Evolutionary conservation across 2,113 vertebrate species (phyloP).

Genomic region (Psophia crepitans): DNA sequence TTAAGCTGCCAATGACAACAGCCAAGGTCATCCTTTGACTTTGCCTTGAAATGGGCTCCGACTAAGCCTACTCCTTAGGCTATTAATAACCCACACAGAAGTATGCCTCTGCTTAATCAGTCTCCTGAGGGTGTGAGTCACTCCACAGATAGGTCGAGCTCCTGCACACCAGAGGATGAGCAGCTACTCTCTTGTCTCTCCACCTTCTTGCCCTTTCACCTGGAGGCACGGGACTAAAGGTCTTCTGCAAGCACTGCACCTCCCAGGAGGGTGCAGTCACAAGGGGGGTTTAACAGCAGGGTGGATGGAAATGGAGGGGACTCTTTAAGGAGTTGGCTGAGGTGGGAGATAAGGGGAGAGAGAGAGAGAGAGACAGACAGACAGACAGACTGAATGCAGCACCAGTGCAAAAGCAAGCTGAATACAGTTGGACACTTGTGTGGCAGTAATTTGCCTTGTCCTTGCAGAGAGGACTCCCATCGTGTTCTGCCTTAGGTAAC

Average conservation of each 20-base stretch:
- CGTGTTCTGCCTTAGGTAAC: not conserved
- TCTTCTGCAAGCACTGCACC: not conserved
- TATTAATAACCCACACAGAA: not conserved
- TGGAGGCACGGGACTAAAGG: rapidly evolving
- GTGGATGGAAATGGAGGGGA: not conserved
- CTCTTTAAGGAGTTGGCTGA: not conserved
- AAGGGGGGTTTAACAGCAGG: rapidly evolving
- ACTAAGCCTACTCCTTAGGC: not conserved
- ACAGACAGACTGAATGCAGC: not conserved
- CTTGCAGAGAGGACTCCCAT: not conserved
- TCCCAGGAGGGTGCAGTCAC: not conserved
- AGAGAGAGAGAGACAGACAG: no score
- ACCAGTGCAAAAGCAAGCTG: not conserved
- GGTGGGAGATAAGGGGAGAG: not conserved
- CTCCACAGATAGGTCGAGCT: rapidly evolving
- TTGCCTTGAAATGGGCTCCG: not conserved
- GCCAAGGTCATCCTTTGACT: not conserved
- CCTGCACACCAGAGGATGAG: not conserved
- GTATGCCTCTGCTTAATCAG: not conserved
- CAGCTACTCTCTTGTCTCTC: not conserved
- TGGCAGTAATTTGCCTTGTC: not conserved
- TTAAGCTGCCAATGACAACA: not conserved
- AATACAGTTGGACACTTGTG: not conserved
- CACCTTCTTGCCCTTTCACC: not conserved
- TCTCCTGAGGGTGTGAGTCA: not conserved